Conservation (phyloP, 2,113 vertebrate species). For the Paracanthobrama guichenoti region DNA sequence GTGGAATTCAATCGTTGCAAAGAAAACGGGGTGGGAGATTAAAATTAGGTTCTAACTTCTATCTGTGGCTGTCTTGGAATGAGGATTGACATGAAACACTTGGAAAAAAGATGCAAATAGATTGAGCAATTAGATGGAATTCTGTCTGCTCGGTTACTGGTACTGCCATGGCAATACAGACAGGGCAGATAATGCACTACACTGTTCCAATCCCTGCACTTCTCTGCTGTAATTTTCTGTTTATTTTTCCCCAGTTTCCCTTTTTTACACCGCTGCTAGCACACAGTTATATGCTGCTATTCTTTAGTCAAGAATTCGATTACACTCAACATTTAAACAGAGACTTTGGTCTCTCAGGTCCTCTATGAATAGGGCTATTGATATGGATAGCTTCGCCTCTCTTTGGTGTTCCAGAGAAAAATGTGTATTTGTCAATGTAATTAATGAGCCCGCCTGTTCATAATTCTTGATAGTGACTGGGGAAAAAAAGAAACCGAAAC, state of each 20-base stretch:
- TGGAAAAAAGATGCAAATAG: constrained; percentile 65
- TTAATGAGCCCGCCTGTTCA: neutral
- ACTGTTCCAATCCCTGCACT: constrained; percentile 1
- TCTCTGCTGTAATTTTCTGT: neutral
- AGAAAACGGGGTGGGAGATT: constrained; percentile 71
- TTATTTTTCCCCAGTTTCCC: neutral
- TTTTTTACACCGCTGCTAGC: neutral
- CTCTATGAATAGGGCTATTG: neutral
- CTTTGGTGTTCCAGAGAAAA: neutral
- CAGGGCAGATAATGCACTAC: constrained; percentile 32
- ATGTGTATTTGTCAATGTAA: neutral
- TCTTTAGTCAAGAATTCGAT: neutral
- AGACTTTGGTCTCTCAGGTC: constrained; percentile 7
- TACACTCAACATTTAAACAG: neutral
- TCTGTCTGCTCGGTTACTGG: constrained; percentile 66
- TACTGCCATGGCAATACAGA: constrained; percentile 20
- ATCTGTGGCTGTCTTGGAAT: constrained; percentile 77
- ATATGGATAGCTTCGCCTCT: neutral
- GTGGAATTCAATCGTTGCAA: constrained; percentile 76
- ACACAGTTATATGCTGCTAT: constrained; percentile 2
- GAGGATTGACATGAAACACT: constrained; percentile 78
- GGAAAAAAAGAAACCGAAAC: neutral
- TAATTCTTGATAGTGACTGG: neutral
- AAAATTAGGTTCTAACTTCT: constrained; percentile 76
- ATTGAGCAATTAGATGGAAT: constrained; percentile 78